A percentile compares a stretch with the other conserved stretches of the same genome.
Conservation (phyloP, 2,797 vertebrate genomes). For the Centroberyx gerrardi region DNA sequence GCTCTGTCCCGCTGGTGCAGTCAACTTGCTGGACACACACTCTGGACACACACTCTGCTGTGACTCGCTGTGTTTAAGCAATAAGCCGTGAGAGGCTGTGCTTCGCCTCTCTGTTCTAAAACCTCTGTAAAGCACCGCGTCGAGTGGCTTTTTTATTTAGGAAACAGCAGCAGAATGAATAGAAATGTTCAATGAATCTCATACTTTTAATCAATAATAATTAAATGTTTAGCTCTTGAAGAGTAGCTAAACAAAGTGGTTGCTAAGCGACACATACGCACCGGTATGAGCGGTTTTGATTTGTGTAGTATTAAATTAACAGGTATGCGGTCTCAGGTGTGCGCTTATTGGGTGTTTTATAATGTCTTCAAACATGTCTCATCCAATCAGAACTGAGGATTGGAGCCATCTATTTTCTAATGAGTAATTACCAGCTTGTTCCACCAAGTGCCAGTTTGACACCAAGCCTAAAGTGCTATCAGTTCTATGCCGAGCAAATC, state of each 20-base stretch:
- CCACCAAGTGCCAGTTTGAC: conserved; percentile 1
- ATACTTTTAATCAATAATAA: too few relatives aligned
- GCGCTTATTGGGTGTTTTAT: neutral
- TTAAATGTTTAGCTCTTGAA: too few relatives aligned
- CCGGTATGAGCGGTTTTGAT: too few relatives aligned
- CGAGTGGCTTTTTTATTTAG: too few relatives aligned
- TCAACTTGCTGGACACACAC: neutral
- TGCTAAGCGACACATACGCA: too few relatives aligned
- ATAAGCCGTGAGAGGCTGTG: too few relatives aligned
- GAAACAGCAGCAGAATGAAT: too few relatives aligned
- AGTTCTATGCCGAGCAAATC: conserved; percentile 5
- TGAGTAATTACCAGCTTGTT: neutral
- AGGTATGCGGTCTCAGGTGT: neutral
- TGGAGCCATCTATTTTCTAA: neutral
- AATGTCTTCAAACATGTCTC: neutral
- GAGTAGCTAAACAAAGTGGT: too few relatives aligned
- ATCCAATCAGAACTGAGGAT: conserved; percentile 13
- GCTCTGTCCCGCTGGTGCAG: neutral
- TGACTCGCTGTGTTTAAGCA: neutral
- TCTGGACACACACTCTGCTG: neutral
- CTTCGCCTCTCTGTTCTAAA: too few relatives aligned
- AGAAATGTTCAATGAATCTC: too few relatives aligned
- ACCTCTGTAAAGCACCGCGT: too few relatives aligned
- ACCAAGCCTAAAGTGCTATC: neutral
- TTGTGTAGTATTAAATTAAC: neutral